phyloP scores from a whole-genome alignment of 2,797 vertebrate species.

The Sciurus vulgaris region DNA sequence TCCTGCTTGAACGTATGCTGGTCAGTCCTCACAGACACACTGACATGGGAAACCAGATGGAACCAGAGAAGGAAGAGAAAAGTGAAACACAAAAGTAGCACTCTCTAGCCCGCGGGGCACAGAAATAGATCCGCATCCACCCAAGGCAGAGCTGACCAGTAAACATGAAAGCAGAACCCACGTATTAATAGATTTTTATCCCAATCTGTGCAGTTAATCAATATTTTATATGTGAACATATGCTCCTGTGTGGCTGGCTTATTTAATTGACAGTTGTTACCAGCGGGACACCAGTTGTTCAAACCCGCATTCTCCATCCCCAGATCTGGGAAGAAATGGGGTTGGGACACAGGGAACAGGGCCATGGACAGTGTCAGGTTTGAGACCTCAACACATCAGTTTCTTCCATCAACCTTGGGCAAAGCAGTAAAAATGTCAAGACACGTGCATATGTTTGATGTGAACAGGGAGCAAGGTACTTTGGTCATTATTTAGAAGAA shows the following conservation, averaged over 20 bases:
- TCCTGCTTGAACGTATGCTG: constrained; percentile 31
- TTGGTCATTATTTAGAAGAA: not conserved
- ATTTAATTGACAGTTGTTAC: constrained; percentile 60
- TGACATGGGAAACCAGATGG: constrained; percentile 54
- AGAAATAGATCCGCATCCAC: constrained; percentile 65
- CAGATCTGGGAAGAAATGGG: not conserved
- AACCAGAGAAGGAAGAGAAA: constrained; percentile 70
- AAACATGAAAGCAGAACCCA: constrained; percentile 77
- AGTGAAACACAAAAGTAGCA: constrained; percentile 76
- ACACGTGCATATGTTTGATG: not conserved
- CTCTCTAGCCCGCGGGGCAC: not conserved
- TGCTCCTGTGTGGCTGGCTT: constrained; percentile 16
- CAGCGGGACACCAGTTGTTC: constrained; percentile 35
- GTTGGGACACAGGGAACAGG: not conserved
- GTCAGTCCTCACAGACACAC: constrained; percentile 61
- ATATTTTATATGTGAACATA: constrained; percentile 60
- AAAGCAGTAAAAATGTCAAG: constrained; percentile 23
- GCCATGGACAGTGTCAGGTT: too few species aligned
- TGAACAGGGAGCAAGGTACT: not conserved
- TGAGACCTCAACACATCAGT: not conserved
- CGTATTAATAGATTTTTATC: constrained; percentile 68
- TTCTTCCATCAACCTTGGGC: not conserved
- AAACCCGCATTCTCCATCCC: not conserved
- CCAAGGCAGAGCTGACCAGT: constrained; percentile 43
- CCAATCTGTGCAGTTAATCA: constrained; percentile 65